Base-by-base conservation (phyloP, 23 tunicate genomes). In the Aplidium turbinatum region DNA sequence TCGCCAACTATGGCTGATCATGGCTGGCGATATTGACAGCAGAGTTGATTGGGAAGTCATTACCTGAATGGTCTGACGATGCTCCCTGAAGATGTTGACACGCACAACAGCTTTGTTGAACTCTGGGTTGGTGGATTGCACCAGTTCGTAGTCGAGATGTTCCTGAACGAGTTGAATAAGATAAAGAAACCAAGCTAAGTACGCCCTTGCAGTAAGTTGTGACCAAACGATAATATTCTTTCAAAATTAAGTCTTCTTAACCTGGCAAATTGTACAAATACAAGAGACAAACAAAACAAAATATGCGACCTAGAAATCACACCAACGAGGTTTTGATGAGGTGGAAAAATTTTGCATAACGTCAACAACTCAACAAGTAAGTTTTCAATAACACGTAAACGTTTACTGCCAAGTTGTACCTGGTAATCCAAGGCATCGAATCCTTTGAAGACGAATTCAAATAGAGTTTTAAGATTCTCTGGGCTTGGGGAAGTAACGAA, bases 401-500 rank as follows among this genome's bases (percentile, higher is more conserved):
- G n/a, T n/a, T n/a, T n/a, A n/a, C n/a, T n/a, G n/a, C n/a, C n/a
- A n/a, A n/a, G n/a, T n/a, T n/a, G n/a, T 21, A 90, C 97, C 77
- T 86, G 88, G 38, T 93, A 93, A 25, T 93, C 84, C 48, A 93
- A 53, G 4, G 98, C 94, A 71, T 93, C 98, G 55, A 93, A 86
- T 22, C 98, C 98, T 42, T 87, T 86, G 77, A 93, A 77, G 9
- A 93, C 89, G 65, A 92, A 92, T 39, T 92, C 87, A 75, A 92
- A 92, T 0, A 92, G 68, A 1, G 98, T 92, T 32, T 80, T 75
- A 24, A 92, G 47, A 36, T 92, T 92, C 31, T 92, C 98, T 0
- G 98, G 98, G 68, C 87, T 79, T 30, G 98, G 98, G 13, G 98
- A 85, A 2, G 98, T 92, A 28, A 92, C 98, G 75, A 85, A 85